phyloP scores from a whole-genome alignment of 2,113 vertebrate genomes.

The rat (Rattus norvegicus) region DNA sequence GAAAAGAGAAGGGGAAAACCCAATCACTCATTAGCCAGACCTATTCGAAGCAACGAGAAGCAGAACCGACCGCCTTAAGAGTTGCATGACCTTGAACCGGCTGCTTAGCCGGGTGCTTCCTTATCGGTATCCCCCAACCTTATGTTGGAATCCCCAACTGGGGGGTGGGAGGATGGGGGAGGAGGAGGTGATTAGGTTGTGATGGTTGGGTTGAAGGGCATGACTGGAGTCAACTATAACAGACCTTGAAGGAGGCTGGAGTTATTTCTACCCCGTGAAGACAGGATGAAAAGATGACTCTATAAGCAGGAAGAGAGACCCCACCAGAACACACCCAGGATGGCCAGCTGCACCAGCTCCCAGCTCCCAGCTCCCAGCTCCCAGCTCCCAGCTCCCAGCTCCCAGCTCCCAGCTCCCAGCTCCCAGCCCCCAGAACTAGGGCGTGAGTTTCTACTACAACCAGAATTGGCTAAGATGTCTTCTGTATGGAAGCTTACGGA shows the following conservation, averaged over 20 bases:
- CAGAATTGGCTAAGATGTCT: not conserved
- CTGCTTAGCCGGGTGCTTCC: rapidly evolving
- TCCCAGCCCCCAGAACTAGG: not conserved
- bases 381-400: not conserved
- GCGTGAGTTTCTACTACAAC: not conserved
- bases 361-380: not conserved
- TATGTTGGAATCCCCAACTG: not conserved
- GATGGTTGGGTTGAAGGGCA: not conserved
- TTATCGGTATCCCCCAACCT: not conserved
- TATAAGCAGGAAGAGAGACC: not conserved
- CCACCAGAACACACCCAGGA: not conserved
- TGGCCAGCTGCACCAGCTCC: too few species aligned
- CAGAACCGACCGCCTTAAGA: not conserved
- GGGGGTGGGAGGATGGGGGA: too few species aligned
- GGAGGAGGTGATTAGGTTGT: not conserved
- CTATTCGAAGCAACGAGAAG: not conserved
- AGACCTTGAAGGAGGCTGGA: not conserved
- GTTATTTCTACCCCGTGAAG: not conserved
- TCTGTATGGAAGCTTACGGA: not conserved
- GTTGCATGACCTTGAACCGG: not conserved
- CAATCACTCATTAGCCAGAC: not conserved
- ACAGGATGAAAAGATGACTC: not conserved
- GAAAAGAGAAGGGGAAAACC: not conserved
- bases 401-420: not conserved
- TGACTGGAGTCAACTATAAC: not conserved